phyloP scores from a whole-genome alignment of 2,113 vertebrate genomes.

The Grammomys surdaster region DNA sequence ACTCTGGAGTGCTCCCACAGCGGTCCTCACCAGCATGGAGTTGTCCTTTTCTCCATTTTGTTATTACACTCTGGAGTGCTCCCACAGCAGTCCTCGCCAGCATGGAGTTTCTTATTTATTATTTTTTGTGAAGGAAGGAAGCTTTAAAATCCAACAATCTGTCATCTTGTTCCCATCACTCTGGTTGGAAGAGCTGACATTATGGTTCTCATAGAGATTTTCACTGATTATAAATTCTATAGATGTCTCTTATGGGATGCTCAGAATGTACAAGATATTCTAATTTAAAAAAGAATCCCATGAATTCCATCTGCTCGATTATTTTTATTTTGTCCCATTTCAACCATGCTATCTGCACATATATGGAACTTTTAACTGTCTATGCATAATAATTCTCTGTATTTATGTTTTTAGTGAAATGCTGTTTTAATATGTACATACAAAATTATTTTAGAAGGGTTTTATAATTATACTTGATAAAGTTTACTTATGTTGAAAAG shows the following conservation, averaged over 20 bases:
- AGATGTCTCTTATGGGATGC: not conserved
- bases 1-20: not conserved
- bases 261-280: not conserved
- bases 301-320: not conserved
- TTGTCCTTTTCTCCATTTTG: not conserved
- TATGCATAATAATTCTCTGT: not conserved
- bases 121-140: not conserved
- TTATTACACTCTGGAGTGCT: not conserved
- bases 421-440: not conserved
- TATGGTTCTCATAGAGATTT: conserved; percentile 21
- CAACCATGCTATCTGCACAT: not conserved
- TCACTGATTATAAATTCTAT: not conserved
- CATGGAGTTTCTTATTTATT: not conserved
- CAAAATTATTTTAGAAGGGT: not conserved
- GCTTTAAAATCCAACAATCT: not conserved
- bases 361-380: not conserved
- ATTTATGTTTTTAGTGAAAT: not conserved
- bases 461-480: not conserved
- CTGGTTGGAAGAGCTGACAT: not conserved
- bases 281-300: not conserved
- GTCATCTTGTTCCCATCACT: not conserved
- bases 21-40: not conserved
- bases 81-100: not conserved
- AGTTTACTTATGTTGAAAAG: not conserved
- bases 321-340: not conserved